Percentiles rank a stretch among this genome's conserved stretches.
These are phyloP conservation scores for Andrena marginata DNA, from an alignment of 2,888 invertebrate genomes.

Conservation along the genomic window DNA sequence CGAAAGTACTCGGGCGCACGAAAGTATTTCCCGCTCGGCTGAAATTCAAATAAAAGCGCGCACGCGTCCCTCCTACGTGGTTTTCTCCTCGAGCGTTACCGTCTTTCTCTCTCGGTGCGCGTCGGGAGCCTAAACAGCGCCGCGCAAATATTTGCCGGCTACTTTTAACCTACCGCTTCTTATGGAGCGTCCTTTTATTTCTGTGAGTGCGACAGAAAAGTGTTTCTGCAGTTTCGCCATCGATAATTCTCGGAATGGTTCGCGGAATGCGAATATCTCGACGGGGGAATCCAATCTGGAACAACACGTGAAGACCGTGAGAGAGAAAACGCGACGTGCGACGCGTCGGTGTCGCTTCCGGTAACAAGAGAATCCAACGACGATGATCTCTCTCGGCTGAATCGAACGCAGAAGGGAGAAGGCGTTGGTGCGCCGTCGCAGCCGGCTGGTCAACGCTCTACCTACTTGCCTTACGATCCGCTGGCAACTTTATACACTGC, in stretches of 20 bases:
- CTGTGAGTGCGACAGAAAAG: neutral
- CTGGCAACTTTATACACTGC: neutral
- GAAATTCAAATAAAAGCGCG: neutral
- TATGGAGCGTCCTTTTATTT: too few relatives aligned
- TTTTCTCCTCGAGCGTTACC: conserved; percentile 8
- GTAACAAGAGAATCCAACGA: conserved; percentile 52
- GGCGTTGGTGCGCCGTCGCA: conserved; percentile 2
- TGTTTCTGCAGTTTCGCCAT: neutral
- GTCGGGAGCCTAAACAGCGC: too few relatives aligned
- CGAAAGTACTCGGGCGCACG: conserved; percentile 25
- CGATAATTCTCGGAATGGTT: neutral
- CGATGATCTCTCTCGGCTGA: conserved; percentile 23
- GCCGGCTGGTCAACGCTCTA: conserved; percentile 33
- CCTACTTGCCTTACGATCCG: conserved; percentile 15
- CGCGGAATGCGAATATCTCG: neutral
- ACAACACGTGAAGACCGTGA: conserved; percentile 49
- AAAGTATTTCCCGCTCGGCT: conserved; percentile 10
- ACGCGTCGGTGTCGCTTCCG: conserved; percentile 49
- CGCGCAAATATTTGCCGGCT: too few relatives aligned
- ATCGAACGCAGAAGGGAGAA: conserved; percentile 29
- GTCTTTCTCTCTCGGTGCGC: too few relatives aligned
- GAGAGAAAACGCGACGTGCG: conserved; percentile 46
- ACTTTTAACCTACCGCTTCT: too few relatives aligned
- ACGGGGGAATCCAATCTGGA: conserved; percentile 11
- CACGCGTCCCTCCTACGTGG: neutral